Conservation (phyloP, 2,888 invertebrate genomes). For the Himalopsyche anomala region DNA sequence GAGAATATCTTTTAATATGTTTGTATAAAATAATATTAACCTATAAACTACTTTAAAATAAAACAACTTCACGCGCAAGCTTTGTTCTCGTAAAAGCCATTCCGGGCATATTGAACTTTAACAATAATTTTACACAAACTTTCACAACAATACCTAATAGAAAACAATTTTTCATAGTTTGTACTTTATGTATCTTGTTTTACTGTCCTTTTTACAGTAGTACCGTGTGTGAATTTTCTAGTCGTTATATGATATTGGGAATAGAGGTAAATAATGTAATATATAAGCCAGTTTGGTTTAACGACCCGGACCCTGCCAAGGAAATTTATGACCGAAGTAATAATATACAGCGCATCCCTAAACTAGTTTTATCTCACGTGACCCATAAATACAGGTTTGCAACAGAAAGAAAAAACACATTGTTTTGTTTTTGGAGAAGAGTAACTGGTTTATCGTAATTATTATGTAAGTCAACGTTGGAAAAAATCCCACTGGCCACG, state of each 20-base stretch:
- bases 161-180: constrained; percentile 20
- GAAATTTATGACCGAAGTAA: constrained; percentile 13
- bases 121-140: constrained; percentile 2
- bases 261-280: constrained; percentile 1
- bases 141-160: constrained; percentile 2
- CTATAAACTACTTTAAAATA: constrained; percentile 6
- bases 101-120: constrained; percentile 2
- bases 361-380: constrained; percentile 22
- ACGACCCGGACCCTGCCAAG: neutral
- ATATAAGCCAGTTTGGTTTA: neutral
- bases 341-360: constrained; percentile 8
- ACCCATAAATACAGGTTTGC: neutral
- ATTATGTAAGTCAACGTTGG: too few species aligned
- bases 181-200: constrained; percentile 3
- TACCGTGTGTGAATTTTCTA: neutral
- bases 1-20: neutral
- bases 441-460: too few species aligned
- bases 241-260: neutral
- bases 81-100: neutral
- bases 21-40: neutral
- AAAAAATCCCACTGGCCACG: too few species aligned
- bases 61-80: neutral
- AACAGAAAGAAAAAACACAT: too few species aligned
- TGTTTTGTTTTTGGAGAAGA: too few species aligned
- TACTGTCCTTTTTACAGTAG: neutral